Evolutionary conservation across 2,113 vertebrate species (phyloP).

Genomic region (Pygoscelis adeliae): DNA sequence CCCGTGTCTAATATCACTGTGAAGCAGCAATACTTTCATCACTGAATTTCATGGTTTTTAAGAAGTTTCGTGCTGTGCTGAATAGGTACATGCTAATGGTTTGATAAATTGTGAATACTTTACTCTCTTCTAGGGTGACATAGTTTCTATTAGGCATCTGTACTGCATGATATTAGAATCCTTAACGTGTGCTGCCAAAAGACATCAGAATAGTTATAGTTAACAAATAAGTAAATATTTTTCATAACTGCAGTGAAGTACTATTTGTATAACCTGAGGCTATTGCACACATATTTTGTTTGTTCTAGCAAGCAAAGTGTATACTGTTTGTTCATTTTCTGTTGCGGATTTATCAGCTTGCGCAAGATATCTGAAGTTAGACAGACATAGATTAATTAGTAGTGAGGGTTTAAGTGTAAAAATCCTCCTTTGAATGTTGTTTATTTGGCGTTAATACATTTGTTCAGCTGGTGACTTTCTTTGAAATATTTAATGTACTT

Average conservation of each 20-base stretch:
- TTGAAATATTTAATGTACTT: slow-evolving; percentile 43
- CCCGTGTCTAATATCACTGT: background rate
- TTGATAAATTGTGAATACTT: slow-evolving; percentile 33
- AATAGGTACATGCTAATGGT: background rate
- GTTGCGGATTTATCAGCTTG: slow-evolving; percentile 61
- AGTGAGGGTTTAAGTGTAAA: slow-evolving; percentile 45
- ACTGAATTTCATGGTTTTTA: background rate
- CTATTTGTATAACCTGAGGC: slow-evolving; percentile 64
- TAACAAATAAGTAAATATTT: slow-evolving; percentile 72
- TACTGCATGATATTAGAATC: background rate
- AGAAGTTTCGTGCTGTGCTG: background rate
- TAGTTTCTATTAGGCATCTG: slow-evolving; percentile 8
- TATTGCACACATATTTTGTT: slow-evolving; percentile 51
- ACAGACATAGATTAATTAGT: slow-evolving; percentile 55
- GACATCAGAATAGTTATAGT: slow-evolving; percentile 57
- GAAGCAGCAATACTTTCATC: background rate
- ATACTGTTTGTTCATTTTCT: slow-evolving; percentile 65
- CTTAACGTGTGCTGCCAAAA: slow-evolving; percentile 42
- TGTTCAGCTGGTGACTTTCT: slow-evolving; percentile 53
- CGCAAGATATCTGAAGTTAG: slow-evolving; percentile 54
- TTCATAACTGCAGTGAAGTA: slow-evolving; percentile 52
- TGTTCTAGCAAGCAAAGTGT: slow-evolving; percentile 48
- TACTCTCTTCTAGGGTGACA: slow-evolving; percentile 12
- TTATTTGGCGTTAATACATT: slow-evolving; percentile 60
- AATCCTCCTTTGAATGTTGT: slow-evolving; percentile 47